Percentiles rank a stretch among this genome's conserved stretches.
Conservation (phyloP, 2,113 vertebrate genomes). For the Fregata magnificens region DNA sequence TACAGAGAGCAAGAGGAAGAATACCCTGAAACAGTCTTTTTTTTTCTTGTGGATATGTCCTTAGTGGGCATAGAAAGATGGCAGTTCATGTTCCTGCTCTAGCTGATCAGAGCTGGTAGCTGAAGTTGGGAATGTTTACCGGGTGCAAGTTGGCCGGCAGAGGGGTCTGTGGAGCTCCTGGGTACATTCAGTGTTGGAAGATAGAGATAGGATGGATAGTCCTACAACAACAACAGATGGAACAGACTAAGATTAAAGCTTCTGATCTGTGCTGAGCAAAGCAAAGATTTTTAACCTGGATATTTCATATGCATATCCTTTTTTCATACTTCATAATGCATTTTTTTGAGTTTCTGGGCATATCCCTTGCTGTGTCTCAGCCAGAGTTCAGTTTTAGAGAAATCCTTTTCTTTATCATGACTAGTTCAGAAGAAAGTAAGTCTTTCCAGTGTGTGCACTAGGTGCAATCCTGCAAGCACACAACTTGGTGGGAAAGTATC, state of each 20-base stretch:
- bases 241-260: neutral
- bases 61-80: neutral
- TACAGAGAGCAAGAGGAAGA: neutral
- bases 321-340: neutral
- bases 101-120: neutral
- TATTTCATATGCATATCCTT: neutral
- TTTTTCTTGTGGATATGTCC: neutral
- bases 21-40: neutral
- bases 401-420: neutral
- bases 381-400: neutral
- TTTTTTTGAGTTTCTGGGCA: neutral
- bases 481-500: neutral
- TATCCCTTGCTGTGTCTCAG: neutral
- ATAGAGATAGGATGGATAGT: neutral
- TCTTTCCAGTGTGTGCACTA: neutral
- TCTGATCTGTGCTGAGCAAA: neutral
- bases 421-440: neutral
- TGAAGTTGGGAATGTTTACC: neutral
- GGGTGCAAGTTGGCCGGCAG: accelerated
- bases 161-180: neutral
- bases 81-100: neutral
- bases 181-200: neutral
- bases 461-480: neutral
- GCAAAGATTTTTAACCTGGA: neutral
- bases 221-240: neutral